Conservation (phyloP, 1,140 invertebrate genomes). For the Ooceraea biroi region DNA sequence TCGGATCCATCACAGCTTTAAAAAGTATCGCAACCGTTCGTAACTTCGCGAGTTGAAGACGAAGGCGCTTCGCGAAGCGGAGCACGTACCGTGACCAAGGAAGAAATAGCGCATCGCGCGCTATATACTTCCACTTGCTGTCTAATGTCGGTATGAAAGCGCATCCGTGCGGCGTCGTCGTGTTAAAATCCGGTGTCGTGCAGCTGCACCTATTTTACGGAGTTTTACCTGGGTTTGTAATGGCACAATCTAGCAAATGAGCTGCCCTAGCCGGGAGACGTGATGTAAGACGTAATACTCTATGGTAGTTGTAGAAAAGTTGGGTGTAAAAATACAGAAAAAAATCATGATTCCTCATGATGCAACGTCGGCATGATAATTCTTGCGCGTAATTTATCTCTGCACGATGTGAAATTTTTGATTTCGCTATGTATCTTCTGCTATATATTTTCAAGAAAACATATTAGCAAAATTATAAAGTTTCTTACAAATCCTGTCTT, state of each 20-base stretch:
- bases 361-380: neutral
- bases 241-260: slow-evolving; percentile 23
- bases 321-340: neutral
- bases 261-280: neutral
- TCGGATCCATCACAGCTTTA: neutral
- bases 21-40: slow-evolving; percentile 22
- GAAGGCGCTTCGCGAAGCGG: neutral
- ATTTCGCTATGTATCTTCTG: neutral
- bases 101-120: neutral
- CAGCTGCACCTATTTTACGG: slow-evolving; percentile 23
- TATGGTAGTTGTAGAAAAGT: too few relatives aligned
- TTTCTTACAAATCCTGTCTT: neutral
- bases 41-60: slow-evolving; percentile 5
- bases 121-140: slow-evolving; percentile 16
- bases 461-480: neutral
- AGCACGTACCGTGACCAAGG: slow-evolving; percentile 24
- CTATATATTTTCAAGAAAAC: neutral
- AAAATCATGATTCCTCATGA: neutral
- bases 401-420: neutral
- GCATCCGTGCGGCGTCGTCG: neutral
- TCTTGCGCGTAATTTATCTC: neutral
- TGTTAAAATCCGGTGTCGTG: slow-evolving; percentile 17
- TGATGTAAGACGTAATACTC: neutral
- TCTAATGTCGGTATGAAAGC: slow-evolving; percentile 25
- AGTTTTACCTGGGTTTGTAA: slow-evolving; percentile 39